Evolutionary conservation across 2,888 invertebrate species (phyloP).

Genomic region (Vandiemenella viatica): DNA sequence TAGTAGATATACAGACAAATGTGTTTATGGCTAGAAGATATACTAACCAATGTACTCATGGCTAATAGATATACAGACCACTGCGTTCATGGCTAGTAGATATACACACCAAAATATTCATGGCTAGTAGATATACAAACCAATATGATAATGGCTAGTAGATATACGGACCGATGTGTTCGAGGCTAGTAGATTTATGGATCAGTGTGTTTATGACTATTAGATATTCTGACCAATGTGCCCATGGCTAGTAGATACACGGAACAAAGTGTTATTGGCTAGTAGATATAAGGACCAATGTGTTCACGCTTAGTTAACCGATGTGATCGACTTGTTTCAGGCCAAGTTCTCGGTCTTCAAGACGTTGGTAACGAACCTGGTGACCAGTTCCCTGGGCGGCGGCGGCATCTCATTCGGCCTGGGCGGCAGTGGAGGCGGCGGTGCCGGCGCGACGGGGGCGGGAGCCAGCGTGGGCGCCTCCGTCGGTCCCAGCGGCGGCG

Average conservation of each 20-base stretch:
- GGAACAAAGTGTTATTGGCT: not conserved
- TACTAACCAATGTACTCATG: too few relatives aligned
- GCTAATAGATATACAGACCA: too few relatives aligned
- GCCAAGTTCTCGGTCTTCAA: constrained; percentile 25
- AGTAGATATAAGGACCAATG: not conserved
- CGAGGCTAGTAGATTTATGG: too few relatives aligned
- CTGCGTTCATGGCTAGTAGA: too few relatives aligned
- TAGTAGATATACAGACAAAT: too few relatives aligned
- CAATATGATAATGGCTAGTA: too few relatives aligned
- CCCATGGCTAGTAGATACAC: not conserved
- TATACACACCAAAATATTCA: too few relatives aligned
- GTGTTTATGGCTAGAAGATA: too few relatives aligned
- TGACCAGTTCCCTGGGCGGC: not conserved
- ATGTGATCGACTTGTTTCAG: constrained; percentile 16
- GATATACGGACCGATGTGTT: too few relatives aligned
- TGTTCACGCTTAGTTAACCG: not conserved
- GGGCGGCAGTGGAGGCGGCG: not conserved
- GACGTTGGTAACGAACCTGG: constrained; percentile 16
- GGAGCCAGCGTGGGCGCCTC: not conserved
- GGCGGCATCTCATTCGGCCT: not conserved
- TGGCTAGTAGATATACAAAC: too few relatives aligned
- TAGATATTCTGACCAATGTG: too few relatives aligned
- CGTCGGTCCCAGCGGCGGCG: not conserved
- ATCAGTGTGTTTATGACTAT: not conserved
- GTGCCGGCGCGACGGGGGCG: not conserved